Evolutionary conservation across 2,113 vertebrate genomes (phyloP).

Genomic region (Colossoma macropomum): DNA sequence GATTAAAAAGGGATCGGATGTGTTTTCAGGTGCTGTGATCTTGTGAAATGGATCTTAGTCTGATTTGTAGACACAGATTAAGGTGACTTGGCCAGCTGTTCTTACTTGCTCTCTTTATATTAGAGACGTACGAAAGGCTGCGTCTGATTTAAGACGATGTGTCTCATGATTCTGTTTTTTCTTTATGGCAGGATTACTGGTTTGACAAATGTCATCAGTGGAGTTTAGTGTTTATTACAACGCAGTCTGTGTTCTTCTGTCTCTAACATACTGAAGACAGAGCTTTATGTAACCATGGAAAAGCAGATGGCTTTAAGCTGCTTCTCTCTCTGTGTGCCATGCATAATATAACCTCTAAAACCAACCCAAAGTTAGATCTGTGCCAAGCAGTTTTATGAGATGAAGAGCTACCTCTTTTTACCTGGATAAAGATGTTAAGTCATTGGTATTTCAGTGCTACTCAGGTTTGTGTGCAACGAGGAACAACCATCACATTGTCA

Average conservation of each 20-base stretch:
- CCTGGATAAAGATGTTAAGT: slow-evolving; percentile 2
- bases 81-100: not conserved
- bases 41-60: slow-evolving; percentile 2
- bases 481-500: not conserved
- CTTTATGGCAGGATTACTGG: not conserved
- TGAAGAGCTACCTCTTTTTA: slow-evolving; percentile 10
- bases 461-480: not conserved
- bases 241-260: not conserved
- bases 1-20: not conserved
- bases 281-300: slow-evolving; percentile 4
- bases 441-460: slow-evolving; percentile 2
- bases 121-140: not conserved
- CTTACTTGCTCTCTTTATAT: not conserved
- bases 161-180: not conserved
- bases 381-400: not conserved
- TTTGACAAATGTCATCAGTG: not conserved
- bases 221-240: not conserved
- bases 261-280: not conserved
- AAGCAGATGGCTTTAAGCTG: slow-evolving; percentile 30
- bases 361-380: slow-evolving; percentile 6
- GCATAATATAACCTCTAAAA: slow-evolving; percentile 29
- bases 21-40: slow-evolving; percentile 9
- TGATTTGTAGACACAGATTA: not conserved
- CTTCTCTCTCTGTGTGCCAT: slow-evolving; percentile 11
- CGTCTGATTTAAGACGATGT: not conserved